Conservation (phyloP, 2,113 vertebrate genomes). For the Sus scrofa region DNA sequence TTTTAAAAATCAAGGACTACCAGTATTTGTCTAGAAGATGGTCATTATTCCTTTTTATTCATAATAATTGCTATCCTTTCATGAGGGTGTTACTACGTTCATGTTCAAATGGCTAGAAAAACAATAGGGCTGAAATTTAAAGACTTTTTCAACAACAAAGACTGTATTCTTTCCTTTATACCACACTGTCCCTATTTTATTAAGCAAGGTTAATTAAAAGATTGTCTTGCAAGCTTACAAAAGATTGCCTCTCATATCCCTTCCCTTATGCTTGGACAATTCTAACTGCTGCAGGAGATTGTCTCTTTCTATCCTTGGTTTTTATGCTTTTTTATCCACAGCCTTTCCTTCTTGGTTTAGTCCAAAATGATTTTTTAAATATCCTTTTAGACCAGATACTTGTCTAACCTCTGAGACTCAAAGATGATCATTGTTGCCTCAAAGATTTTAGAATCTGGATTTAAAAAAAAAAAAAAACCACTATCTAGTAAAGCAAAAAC, state of each 20-base stretch:
- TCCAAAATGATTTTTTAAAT: neutral
- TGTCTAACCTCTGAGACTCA: neutral
- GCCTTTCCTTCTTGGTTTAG: neutral
- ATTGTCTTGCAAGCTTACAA: neutral
- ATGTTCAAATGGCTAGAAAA: constrained; percentile 15
- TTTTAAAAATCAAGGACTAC: constrained; percentile 31
- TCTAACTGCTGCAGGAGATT: neutral
- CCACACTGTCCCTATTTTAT: constrained; percentile 27
- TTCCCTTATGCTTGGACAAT: neutral
- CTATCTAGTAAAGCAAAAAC: neutral
- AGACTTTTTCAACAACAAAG: constrained; percentile 3
- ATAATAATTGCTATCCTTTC: neutral
- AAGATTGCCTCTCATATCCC: neutral
- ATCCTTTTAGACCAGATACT: neutral
- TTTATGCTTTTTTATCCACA: neutral
- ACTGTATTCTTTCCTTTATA: neutral
- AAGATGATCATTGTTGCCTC: neutral
- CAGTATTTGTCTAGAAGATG: neutral
- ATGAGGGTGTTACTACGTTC: neutral
- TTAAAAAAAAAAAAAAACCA: neutral
- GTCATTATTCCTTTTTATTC: neutral
- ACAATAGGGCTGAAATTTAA: neutral
- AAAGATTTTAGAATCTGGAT: neutral
- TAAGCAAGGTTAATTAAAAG: constrained; percentile 19
- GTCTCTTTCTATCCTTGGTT: neutral